phyloP scores from a whole-genome alignment of 2,888 invertebrate species.

The Serrognathus titanus region DNA sequence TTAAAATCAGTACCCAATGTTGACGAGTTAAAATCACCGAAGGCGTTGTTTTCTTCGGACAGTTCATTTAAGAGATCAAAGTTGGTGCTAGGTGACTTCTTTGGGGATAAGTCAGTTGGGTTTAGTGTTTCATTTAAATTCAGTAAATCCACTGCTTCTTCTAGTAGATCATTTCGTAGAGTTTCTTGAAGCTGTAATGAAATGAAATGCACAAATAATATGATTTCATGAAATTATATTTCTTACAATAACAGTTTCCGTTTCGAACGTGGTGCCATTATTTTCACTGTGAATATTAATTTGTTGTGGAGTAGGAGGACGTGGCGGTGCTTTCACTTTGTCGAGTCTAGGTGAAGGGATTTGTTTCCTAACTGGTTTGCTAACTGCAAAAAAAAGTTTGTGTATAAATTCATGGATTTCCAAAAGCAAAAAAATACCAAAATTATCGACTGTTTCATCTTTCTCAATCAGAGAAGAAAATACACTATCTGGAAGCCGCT shows the following conservation, averaged over 20 bases:
- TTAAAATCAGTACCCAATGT: background rate
- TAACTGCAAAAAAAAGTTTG: conserved; percentile 41
- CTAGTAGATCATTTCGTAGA: conserved; percentile 19
- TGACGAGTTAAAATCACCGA: conserved; percentile 34
- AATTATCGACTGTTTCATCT: conserved; percentile 80
- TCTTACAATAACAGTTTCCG: conserved; percentile 29
- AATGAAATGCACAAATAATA: background rate
- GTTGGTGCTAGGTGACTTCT: conserved; percentile 47
- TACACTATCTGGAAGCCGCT: conserved; percentile 56
- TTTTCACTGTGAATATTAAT: conserved; percentile 28
- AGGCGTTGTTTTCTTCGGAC: conserved; percentile 41
- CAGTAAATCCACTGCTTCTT: conserved; percentile 59
- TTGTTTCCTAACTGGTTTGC: conserved; percentile 44
- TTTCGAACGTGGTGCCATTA: conserved; percentile 37
- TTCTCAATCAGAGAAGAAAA: conserved; percentile 77
- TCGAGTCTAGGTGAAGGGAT: conserved; percentile 29
- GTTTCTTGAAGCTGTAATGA: background rate
- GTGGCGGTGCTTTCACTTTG: conserved; percentile 46
- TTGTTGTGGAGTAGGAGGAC: conserved; percentile 32
- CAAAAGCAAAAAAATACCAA: conserved; percentile 55
- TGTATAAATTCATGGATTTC: background rate
- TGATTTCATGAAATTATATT: background rate
- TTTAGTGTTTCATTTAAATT: conserved; percentile 47
- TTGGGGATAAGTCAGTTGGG: conserved; percentile 33
- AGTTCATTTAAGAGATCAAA: conserved; percentile 61